Conservation (phyloP, 2,113 vertebrate genomes). For the Oryzias celebensis region DNA sequence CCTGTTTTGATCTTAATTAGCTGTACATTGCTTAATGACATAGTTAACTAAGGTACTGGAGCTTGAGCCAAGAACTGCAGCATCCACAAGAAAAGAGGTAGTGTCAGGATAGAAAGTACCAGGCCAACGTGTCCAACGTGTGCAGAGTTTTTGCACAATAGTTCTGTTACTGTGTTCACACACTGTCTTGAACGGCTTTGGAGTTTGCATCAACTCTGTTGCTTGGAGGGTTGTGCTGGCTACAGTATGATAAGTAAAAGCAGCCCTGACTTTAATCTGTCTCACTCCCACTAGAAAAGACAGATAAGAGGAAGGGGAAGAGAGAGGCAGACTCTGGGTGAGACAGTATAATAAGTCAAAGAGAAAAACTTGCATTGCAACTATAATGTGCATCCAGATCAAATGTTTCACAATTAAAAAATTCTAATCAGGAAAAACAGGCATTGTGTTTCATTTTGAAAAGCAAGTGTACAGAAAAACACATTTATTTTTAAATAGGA, state of each 20-base stretch:
- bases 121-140: not conserved
- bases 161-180: conserved; percentile 4
- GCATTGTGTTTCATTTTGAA: not conserved
- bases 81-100: not conserved
- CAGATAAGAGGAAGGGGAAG: conserved; percentile 69
- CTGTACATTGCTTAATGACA: not conserved
- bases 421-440: not conserved
- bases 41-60: not conserved
- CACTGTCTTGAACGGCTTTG: conserved; percentile 50
- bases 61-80: not conserved
- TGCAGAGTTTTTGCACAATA: conserved; percentile 2
- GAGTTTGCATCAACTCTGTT: conserved; percentile 61
- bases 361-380: conserved; percentile 38
- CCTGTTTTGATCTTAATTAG: not conserved
- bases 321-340: conserved; percentile 56
- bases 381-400: conserved; percentile 20
- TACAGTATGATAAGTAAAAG: conserved; percentile 83
- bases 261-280: conserved; percentile 84
- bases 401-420: not conserved
- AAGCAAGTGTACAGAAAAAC: no score
- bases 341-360: conserved; percentile 39
- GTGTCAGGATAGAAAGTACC: not conserved
- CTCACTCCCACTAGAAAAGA: conserved; percentile 77
- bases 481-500: no score
- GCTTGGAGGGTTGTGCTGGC: conserved; percentile 78